phyloP scores from a whole-genome alignment of 2,797 vertebrate genomes.

The Sphenopsis melanotis region DNA sequence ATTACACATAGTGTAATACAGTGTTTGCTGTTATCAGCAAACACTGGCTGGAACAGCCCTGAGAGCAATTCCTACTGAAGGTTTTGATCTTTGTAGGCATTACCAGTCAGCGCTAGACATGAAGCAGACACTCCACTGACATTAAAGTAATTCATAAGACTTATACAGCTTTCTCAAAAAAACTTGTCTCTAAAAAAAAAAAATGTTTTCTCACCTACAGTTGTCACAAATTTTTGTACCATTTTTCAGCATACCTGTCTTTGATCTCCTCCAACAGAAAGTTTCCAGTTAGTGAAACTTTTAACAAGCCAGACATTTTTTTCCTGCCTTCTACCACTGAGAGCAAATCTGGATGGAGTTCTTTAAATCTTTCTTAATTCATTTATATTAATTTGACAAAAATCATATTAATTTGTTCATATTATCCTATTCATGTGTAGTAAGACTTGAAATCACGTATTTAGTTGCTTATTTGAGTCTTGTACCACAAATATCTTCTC shows the following conservation, averaged over 20 bases:
- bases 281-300: not conserved
- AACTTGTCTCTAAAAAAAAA: not conserved
- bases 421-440: not conserved
- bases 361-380: not conserved
- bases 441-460: not conserved
- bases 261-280: not conserved
- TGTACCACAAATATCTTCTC: not conserved
- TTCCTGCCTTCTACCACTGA: not conserved
- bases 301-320: not conserved
- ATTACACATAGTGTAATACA: not conserved
- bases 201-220: not conserved
- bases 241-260: not conserved
- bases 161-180: not conserved
- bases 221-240: not conserved
- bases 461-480: not conserved
- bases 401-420: not conserved
- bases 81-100: not conserved
- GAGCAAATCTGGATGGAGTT: not conserved
- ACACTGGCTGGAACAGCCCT: not conserved
- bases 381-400: not conserved
- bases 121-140: not conserved
- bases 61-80: not conserved
- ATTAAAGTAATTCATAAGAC: not conserved
- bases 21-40: not conserved
- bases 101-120: not conserved